These are phyloP conservation scores for Phaedon cochleariae DNA, from an alignment of 2,888 invertebrate species.

Conservation along the genomic window DNA sequence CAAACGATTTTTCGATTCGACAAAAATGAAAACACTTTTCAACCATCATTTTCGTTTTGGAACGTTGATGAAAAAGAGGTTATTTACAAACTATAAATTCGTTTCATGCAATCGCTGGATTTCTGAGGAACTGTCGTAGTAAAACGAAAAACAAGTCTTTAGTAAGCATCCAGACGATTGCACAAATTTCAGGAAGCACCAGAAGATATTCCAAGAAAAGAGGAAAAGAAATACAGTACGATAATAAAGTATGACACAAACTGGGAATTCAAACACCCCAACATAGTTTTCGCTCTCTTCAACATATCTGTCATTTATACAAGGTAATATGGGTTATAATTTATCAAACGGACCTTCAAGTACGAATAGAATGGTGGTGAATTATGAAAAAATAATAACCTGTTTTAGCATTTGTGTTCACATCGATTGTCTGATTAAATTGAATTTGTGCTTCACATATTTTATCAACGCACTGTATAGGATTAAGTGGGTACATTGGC, in stretches of 20 bases:
- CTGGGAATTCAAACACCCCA: no score
- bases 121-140: neutral
- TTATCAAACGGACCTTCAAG: no score
- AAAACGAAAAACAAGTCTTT: neutral
- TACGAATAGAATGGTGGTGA: no score
- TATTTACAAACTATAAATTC: neutral
- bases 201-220: neutral
- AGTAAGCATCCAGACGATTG: neutral
- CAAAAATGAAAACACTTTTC: neutral
- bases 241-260: no score
- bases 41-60: neutral
- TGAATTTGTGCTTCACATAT: no score
- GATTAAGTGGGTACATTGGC: neutral
- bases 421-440: no score
- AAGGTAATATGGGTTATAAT: no score
- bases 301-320: no score
- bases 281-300: no score
- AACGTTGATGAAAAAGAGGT: neutral
- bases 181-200: slow-evolving; percentile 11
- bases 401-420: no score
- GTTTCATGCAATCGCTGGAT: neutral
- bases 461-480: neutral
- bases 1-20: slow-evolving; percentile 10
- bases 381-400: no score
- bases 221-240: no score